Evolutionary conservation across 2,888 invertebrate species (phyloP).

Genomic region (Ectropis crepuscularia): DNA sequence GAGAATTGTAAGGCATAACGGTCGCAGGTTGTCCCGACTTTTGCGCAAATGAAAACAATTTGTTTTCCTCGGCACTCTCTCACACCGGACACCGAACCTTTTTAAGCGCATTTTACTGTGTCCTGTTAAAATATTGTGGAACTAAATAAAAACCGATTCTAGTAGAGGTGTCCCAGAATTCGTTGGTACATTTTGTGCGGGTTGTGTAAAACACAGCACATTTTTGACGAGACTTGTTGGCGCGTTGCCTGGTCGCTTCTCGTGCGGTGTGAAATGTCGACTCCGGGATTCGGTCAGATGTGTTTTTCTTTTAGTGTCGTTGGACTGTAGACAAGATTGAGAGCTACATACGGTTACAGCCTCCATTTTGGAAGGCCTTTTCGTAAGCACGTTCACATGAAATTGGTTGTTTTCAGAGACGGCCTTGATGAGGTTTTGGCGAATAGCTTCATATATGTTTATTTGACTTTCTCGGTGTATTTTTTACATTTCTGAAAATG

Average conservation of each 20-base stretch:
- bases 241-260: slow-evolving; percentile 46
- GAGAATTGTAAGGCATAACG: slow-evolving; percentile 46
- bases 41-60: slow-evolving; percentile 66
- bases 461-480: not conserved
- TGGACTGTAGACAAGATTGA: slow-evolving; percentile 43
- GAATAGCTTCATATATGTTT: slow-evolving; percentile 3
- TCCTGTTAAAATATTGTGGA: slow-evolving; percentile 55
- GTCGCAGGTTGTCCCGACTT: slow-evolving; percentile 54
- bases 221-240: slow-evolving; percentile 53
- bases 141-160: slow-evolving; percentile 57
- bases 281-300: slow-evolving; percentile 41
- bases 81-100: slow-evolving; percentile 51
- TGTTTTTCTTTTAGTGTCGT: slow-evolving; percentile 44
- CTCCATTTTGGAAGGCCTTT: slow-evolving; percentile 41
- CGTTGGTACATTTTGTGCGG: slow-evolving; percentile 44
- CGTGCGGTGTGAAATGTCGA: slow-evolving; percentile 38
- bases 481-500: not conserved
- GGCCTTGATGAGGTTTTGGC: slow-evolving; percentile 17
- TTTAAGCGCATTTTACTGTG: slow-evolving; percentile 54
- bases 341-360: slow-evolving; percentile 39
- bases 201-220: slow-evolving; percentile 47
- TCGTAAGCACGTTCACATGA: slow-evolving; percentile 35
- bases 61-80: slow-evolving; percentile 54
- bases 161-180: slow-evolving; percentile 48
- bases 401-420: slow-evolving; percentile 25